Conservation (phyloP, 2,797 vertebrate genomes). For the Sphaeramia orbicularis region DNA sequence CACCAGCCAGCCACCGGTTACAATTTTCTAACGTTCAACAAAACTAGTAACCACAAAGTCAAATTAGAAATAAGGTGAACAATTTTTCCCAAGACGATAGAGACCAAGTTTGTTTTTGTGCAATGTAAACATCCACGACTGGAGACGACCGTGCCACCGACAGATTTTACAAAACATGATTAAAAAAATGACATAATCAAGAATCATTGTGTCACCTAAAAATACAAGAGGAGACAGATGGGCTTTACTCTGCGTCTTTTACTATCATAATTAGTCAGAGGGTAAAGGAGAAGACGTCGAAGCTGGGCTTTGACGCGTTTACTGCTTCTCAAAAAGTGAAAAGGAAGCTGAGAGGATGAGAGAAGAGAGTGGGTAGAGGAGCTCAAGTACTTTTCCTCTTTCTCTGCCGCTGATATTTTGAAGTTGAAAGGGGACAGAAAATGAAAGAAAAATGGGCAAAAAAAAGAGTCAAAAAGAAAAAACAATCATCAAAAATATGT, state of each 20-base stretch:
- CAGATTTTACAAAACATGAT: slow-evolving; percentile 36
- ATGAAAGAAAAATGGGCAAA: slow-evolving; percentile 1
- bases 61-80: slow-evolving; percentile 54
- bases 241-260: slow-evolving; percentile 57
- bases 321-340: slow-evolving; percentile 59
- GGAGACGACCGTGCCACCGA: slow-evolving; percentile 35
- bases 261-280: slow-evolving; percentile 82
- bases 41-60: slow-evolving; percentile 37
- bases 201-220: slow-evolving; percentile 36
- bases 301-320: slow-evolving; percentile 75
- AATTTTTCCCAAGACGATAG: slow-evolving; percentile 71
- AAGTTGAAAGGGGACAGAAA: slow-evolving; percentile 29
- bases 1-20: slow-evolving; percentile 23
- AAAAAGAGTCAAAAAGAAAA: not conserved
- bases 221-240: slow-evolving; percentile 39
- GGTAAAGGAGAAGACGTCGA: slow-evolving; percentile 51
- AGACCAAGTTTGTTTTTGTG: slow-evolving; percentile 37
- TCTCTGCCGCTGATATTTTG: slow-evolving; percentile 51
- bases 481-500: not conserved
- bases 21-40: slow-evolving; percentile 61
- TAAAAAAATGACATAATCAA: slow-evolving; percentile 56
- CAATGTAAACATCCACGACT: slow-evolving; percentile 29
- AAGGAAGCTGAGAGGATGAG: slow-evolving; percentile 73
- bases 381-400: slow-evolving; percentile 63
- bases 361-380: slow-evolving; percentile 59